These are phyloP conservation scores for Anabacerthia variegaticeps DNA, from an alignment of 2,797 vertebrate genomes.

Conservation along the genomic window DNA sequence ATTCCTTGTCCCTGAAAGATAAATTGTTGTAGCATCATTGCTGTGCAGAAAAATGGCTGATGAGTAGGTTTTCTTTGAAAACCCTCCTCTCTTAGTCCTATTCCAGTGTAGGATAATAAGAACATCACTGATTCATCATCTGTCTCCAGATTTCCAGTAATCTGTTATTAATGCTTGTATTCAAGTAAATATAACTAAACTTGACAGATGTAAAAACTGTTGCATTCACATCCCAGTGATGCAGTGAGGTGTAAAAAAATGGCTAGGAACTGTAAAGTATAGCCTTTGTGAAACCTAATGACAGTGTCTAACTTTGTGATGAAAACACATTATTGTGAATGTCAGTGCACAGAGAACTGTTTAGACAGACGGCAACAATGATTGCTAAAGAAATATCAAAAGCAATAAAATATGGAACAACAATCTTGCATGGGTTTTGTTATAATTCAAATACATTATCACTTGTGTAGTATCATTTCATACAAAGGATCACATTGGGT, in stretches of 20 bases:
- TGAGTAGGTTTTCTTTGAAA: neutral
- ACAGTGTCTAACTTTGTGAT: conserved; percentile 69
- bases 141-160: conserved; percentile 55
- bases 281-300: conserved; percentile 68
- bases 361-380: conserved; percentile 68
- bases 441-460: conserved; percentile 56
- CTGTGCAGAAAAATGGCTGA: neutral
- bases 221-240: conserved; percentile 42
- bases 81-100: neutral
- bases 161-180: conserved; percentile 72
- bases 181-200: conserved; percentile 65
- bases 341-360: conserved; percentile 76
- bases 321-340: conserved; percentile 75
- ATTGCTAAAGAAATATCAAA: conserved; percentile 69
- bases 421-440: conserved; percentile 49
- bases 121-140: conserved; percentile 48
- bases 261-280: conserved; percentile 56
- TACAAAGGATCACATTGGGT: neutral
- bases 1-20: neutral
- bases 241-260: conserved; percentile 57
- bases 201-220: conserved; percentile 70
- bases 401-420: conserved; percentile 68
- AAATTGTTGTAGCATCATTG: neutral
- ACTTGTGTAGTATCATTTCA: conserved; percentile 17
- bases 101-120: neutral